These are phyloP conservation scores for Ostrea edulis DNA, from an alignment of 1,140 invertebrate species.

Conservation along the genomic window DNA sequence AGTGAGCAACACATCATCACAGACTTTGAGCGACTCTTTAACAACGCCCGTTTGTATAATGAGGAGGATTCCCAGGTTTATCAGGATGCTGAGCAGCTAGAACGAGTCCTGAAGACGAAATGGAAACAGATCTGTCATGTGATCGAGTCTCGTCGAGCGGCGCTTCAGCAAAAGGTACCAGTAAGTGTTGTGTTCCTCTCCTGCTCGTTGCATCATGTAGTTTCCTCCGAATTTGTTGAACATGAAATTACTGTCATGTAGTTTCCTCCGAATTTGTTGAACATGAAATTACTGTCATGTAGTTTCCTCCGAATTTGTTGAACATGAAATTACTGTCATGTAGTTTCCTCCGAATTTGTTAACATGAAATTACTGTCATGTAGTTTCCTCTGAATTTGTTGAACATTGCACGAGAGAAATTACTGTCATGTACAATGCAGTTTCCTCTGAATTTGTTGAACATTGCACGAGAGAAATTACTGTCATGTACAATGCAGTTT, in stretches of 20 bases:
- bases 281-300: no score
- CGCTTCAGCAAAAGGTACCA: slow-evolving; percentile 59
- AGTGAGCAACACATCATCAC: slow-evolving; percentile 84
- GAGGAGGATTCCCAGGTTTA: slow-evolving; percentile 97
- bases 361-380: no score
- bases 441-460: no score
- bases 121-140: slow-evolving; percentile 81
- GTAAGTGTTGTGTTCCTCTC: slow-evolving; percentile 44
- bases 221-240: background rate
- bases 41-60: slow-evolving; percentile 96
- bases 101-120: slow-evolving; percentile 91
- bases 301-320: no score
- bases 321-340: no score
- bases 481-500: background rate
- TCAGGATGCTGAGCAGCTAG: slow-evolving; percentile 93
- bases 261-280: no score
- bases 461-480: no score
- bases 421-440: no score
- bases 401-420: no score
- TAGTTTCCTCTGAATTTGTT: no score
- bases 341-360: background rate
- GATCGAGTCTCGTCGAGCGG: slow-evolving; percentile 53
- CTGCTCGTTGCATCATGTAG: background rate
- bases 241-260: no score
- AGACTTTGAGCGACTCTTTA: slow-evolving; percentile 94